A percentile compares a stretch with the other conserved stretches of the same genome.
phyloP scores from a whole-genome alignment of 2,113 vertebrate genomes.

The Nothocercus nigrocapillus region DNA sequence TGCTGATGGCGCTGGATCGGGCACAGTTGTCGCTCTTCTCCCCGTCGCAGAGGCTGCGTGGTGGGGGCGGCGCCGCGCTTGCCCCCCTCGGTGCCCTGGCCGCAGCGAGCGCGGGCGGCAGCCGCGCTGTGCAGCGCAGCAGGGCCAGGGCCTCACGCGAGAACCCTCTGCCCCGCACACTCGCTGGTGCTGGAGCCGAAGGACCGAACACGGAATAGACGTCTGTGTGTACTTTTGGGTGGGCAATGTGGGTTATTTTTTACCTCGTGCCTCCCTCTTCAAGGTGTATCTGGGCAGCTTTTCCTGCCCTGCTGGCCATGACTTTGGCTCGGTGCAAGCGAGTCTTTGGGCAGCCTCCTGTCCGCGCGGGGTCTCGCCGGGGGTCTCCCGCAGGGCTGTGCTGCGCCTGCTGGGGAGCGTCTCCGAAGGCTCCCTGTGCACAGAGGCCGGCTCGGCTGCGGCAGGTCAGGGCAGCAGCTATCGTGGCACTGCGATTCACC shows the following conservation, averaged over 20 bases:
- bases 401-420: neutral
- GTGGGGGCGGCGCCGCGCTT: too few relatives aligned
- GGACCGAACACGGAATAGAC: neutral
- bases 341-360: neutral
- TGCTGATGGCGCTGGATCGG: conserved; percentile 67
- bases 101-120: neutral
- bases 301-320: neutral
- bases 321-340: neutral
- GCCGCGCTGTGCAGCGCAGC: neutral
- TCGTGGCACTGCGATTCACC: neutral
- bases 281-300: neutral
- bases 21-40: conserved; percentile 20
- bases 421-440: neutral
- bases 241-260: neutral
- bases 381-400: neutral
- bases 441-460: neutral
- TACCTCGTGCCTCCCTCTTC: neutral
- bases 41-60: neutral
- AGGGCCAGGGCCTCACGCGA: too few relatives aligned
- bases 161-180: accelerated
- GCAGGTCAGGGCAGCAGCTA: neutral
- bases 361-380: neutral
- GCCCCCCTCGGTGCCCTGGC: neutral
- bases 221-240: neutral
- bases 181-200: neutral